Conservation (phyloP, 2,113 vertebrate species). For the Mohoua ochrocephala region DNA sequence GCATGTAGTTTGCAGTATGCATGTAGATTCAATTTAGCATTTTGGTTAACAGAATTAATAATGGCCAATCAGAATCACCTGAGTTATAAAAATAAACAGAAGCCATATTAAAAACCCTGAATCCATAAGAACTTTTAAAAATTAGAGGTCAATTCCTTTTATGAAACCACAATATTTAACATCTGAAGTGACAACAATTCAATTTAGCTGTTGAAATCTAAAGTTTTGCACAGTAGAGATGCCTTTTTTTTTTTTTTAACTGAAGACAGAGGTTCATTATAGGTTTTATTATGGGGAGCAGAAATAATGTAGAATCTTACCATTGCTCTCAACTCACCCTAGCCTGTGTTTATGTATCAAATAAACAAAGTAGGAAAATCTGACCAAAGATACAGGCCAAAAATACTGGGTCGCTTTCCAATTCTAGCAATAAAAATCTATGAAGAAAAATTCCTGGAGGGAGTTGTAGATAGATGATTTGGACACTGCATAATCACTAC, state of each 20-base stretch:
- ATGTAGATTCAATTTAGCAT: too few species aligned
- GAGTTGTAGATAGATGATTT: not conserved
- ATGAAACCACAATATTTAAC: not conserved
- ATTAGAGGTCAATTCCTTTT: not conserved
- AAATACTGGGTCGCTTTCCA: not conserved
- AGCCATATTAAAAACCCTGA: not conserved
- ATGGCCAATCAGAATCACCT: not conserved
- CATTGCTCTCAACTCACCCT: not conserved
- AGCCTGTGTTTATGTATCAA: not conserved
- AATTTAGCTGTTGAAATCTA: not conserved
- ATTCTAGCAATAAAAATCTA: constrained; percentile 6
- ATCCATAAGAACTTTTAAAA: not conserved
- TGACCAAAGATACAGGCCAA: not conserved
- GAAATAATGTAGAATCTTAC: not conserved
- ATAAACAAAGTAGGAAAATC: not conserved
- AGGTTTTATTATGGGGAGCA: not conserved
- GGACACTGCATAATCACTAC: constrained; percentile 29
- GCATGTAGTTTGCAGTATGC: not conserved
- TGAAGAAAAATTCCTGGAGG: constrained; percentile 29
- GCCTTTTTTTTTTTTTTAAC: not conserved
- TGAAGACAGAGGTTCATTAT: not conserved
- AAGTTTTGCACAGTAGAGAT: not conserved
- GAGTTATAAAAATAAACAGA: not conserved
- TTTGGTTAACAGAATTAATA: not conserved
- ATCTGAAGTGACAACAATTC: not conserved